phyloP scores from a whole-genome alignment of 37 sponge, comb jelly and placozoan species.

The Agelas oroides region DNA sequence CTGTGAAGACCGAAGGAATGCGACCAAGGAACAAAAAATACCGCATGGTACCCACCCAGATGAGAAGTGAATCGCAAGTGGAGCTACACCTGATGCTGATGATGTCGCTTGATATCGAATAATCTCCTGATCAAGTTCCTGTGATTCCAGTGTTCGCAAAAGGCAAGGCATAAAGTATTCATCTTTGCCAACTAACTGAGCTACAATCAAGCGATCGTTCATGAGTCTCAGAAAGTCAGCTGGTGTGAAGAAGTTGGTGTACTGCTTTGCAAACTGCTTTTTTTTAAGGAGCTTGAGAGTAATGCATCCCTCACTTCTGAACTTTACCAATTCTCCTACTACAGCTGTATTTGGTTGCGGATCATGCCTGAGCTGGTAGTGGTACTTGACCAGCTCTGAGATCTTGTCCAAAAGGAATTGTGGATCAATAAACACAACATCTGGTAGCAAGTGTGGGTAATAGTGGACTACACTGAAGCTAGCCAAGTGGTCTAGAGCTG shows the following conservation, averaged over 20 bases:
- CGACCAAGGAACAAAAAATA: too few species aligned
- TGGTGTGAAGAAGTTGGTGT: not conserved
- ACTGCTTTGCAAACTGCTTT: not conserved
- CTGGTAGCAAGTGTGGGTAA: not conserved
- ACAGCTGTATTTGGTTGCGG: not conserved
- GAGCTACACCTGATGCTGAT: too few species aligned
- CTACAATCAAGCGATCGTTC: not conserved
- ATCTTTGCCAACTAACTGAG: not conserved
- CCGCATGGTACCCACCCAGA: too few species aligned
- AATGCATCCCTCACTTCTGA: not conserved
- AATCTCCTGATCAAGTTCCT: not conserved
- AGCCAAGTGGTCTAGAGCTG: not conserved
- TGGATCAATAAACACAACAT: not conserved
- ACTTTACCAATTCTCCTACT: not conserved
- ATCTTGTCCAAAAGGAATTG: constrained; percentile 1
- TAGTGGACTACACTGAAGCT: not conserved
- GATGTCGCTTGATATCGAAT: too few species aligned
- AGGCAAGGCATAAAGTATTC: not conserved
- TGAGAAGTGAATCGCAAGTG: too few species aligned
- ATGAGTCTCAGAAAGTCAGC: not conserved
- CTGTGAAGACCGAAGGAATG: not conserved
- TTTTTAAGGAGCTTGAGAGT: not conserved
- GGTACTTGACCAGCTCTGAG: not conserved
- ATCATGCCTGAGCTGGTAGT: not conserved
- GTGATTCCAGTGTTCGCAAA: not conserved